A percentile compares a stretch with the other conserved stretches of the same genome.
These are phyloP conservation scores for Sebastes umbrosus DNA, from an alignment of 2,797 vertebrate genomes.

Conservation along the genomic window DNA sequence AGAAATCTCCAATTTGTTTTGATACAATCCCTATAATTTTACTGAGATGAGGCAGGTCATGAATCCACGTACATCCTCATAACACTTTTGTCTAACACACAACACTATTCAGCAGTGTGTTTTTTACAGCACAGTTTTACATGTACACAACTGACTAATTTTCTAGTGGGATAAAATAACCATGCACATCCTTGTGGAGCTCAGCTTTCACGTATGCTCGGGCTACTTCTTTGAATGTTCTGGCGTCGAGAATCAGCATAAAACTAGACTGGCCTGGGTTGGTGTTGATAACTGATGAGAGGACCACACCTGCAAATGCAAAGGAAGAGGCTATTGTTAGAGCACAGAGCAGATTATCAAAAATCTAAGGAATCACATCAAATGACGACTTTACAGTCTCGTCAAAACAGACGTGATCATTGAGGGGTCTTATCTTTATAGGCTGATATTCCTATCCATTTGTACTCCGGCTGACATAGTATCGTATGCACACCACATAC, in stretches of 20 bases:
- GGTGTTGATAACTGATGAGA: constrained; percentile 80
- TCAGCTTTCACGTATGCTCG: constrained; percentile 81
- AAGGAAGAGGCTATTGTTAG: background rate
- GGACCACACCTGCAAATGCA: constrained; percentile 84
- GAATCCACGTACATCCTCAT: background rate
- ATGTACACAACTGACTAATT: constrained; percentile 21
- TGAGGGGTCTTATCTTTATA: background rate
- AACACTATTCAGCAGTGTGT: background rate
- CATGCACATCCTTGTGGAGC: constrained; percentile 90
- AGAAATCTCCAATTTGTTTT: background rate
- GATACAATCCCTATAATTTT: background rate
- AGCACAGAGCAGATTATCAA: background rate
- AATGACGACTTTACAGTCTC: background rate
- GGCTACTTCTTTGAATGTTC: constrained; percentile 89
- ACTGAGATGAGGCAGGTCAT: background rate
- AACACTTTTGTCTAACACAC: background rate
- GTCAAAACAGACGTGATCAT: background rate
- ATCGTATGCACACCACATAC: background rate
- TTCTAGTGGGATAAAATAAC: constrained; percentile 85
- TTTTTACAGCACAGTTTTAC: background rate
- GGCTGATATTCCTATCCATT: background rate
- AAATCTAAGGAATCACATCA: background rate
- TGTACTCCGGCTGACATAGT: background rate
- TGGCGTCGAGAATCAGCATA: constrained; percentile 89
- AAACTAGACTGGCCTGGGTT: constrained; percentile 83